A percentile compares a stretch with the other conserved stretches of the same genome.
Evolutionary conservation across 2,797 vertebrate genomes (phyloP).

Genomic region (Falco novaeseelandiae): DNA sequence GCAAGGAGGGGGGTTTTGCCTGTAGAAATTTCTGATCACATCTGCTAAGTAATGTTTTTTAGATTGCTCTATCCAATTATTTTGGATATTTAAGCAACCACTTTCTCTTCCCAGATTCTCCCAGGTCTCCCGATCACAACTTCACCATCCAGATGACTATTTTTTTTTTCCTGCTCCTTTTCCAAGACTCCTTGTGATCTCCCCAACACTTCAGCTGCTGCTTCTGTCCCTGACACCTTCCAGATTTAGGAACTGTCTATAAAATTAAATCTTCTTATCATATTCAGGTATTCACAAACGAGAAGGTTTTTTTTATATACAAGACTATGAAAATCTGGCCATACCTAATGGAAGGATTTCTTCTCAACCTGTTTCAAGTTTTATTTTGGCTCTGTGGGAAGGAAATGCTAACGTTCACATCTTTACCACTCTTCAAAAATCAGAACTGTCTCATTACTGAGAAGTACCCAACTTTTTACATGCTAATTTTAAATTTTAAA

Average conservation of each 20-base stretch:
- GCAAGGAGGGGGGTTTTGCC: neutral
- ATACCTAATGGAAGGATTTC: neutral
- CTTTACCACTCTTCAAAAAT: neutral
- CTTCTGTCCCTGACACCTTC: neutral
- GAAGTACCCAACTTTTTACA: neutral
- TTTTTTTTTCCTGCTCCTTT: neutral
- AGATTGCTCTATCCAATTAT: neutral
- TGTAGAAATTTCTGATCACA: neutral
- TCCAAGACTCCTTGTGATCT: neutral
- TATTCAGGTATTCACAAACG: neutral
- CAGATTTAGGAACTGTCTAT: neutral
- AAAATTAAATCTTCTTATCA: neutral
- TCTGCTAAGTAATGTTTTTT: neutral
- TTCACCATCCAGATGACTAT: neutral
- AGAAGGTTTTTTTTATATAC: neutral
- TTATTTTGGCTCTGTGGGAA: neutral
- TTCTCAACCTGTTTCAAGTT: neutral
- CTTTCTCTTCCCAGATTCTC: neutral
- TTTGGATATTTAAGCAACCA: neutral
- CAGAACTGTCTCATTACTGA: neutral
- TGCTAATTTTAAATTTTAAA: neutral
- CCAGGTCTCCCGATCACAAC: neutral
- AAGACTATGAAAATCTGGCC: neutral
- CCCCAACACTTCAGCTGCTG: neutral
- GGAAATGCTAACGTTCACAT: neutral